Conservation (phyloP, 1,140 invertebrate genomes). For the Asbolus verrucosus region DNA sequence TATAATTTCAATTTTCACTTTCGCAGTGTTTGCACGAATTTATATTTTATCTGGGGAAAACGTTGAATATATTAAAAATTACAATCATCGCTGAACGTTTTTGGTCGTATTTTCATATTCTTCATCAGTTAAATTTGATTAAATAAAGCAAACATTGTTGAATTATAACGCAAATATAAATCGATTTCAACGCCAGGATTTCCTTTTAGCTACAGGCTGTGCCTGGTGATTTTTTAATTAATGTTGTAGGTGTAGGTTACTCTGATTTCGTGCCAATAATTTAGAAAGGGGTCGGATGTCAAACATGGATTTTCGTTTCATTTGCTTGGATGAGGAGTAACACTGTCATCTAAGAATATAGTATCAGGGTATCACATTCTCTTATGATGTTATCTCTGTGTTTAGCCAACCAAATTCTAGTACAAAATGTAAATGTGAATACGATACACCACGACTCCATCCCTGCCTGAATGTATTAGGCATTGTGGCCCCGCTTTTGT, state of each 20-base stretch:
- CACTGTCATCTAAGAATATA: too few species aligned
- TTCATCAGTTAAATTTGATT: too few species aligned
- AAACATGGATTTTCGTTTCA: not conserved
- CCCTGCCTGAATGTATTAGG: not conserved
- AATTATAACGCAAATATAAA: too few species aligned
- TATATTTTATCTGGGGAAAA: too few species aligned
- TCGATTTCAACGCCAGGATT: too few species aligned
- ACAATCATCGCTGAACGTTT: too few species aligned
- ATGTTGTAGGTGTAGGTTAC: constrained; percentile 3
- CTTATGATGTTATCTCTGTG: constrained; percentile 5
- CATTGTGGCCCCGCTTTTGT: not conserved
- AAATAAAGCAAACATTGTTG: too few species aligned
- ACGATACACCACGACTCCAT: not conserved
- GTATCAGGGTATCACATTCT: too few species aligned
- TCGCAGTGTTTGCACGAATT: too few species aligned
- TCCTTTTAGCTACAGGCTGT: not conserved
- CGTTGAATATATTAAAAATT: too few species aligned
- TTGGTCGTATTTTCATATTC: too few species aligned
- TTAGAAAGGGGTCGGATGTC: not conserved
- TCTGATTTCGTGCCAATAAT: not conserved
- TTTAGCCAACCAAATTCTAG: not conserved
- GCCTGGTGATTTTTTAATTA: constrained; percentile 7
- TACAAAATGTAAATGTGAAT: not conserved
- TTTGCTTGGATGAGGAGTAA: not conserved
- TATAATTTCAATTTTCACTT: too few species aligned